Evolutionary conservation across 2,113 vertebrate genomes (phyloP).

Genomic region (Danio rerio): DNA sequence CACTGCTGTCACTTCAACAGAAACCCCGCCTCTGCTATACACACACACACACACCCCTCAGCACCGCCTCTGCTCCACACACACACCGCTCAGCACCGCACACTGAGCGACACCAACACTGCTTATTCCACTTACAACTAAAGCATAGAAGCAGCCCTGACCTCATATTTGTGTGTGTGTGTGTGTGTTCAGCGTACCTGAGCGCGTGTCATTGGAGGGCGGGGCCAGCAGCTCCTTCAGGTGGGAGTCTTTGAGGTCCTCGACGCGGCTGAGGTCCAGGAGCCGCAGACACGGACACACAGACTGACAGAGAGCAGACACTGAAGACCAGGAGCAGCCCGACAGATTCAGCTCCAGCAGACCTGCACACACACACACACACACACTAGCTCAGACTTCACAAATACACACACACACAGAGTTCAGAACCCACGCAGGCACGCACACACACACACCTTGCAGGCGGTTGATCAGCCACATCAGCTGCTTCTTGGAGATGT

Average conservation of each 20-base stretch:
- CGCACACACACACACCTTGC: slow-evolving; percentile 77
- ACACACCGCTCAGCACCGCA: too few relatives aligned
- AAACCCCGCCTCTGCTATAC: too few relatives aligned
- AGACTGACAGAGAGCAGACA: slow-evolving; percentile 87
- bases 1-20: too few relatives aligned
- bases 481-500: slow-evolving; percentile 92
- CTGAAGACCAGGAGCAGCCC: slow-evolving; percentile 84
- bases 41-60: too few relatives aligned
- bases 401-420: too few relatives aligned
- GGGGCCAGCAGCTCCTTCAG: slow-evolving; percentile 86
- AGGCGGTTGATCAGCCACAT: slow-evolving; percentile 93
- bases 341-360: slow-evolving; percentile 86
- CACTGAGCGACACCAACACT: too few relatives aligned
- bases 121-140: too few relatives aligned
- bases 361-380: slow-evolving; percentile 68
- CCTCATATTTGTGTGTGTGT: neutral
- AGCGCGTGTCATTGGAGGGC: slow-evolving; percentile 81
- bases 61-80: too few relatives aligned
- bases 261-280: slow-evolving; percentile 88
- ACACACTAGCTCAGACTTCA: too few relatives aligned
- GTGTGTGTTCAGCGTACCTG: slow-evolving; percentile 71
- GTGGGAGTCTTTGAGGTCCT: slow-evolving; percentile 90
- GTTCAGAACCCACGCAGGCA: slow-evolving; percentile 69
- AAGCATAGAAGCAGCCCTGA: too few relatives aligned
- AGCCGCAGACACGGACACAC: slow-evolving; percentile 85